These are phyloP conservation scores for Rhynchophorus ferrugineus DNA, from an alignment of 1,140 invertebrate genomes.

Conservation along the genomic window DNA sequence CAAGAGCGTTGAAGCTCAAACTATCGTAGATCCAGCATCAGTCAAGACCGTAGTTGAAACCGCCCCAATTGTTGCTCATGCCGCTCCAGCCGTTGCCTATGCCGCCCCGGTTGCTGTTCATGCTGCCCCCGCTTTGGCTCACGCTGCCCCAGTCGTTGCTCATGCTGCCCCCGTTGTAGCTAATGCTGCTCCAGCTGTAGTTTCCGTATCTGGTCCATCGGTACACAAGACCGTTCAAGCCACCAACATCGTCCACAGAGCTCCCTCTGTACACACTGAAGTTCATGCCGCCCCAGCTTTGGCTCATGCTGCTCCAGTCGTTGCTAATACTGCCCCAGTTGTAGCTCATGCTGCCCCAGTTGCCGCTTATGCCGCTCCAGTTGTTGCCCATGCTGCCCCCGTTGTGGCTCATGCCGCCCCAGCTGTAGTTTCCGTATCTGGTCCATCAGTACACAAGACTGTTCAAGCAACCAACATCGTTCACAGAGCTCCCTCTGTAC, in stretches of 20 bases:
- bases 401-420: conserved; percentile 39
- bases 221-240: neutral
- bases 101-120: conserved; percentile 30
- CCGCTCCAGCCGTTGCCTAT: conserved; percentile 10
- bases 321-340: conserved; percentile 31
- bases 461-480: conserved; percentile 1
- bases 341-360: conserved; percentile 44
- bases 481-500: conserved; percentile 16
- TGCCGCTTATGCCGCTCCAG: conserved; percentile 25
- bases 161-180: conserved; percentile 8
- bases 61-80: conserved; percentile 31
- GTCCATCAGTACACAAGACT: neutral
- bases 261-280: conserved; percentile 32
- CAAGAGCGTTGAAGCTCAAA: conserved; percentile 39
- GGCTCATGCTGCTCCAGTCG: conserved; percentile 37
- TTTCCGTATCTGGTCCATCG: conserved; percentile 1
- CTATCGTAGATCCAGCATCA: conserved; percentile 40
- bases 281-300: conserved; percentile 25
- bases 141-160: conserved; percentile 28
- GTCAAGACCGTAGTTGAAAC: conserved; percentile 39
- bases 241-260: neutral
- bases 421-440: conserved; percentile 21
- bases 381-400: conserved; percentile 27
- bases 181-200: conserved; percentile 40
- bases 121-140: conserved; percentile 41